phyloP scores from a whole-genome alignment of 2,888 invertebrate genomes.

The Drosophila siamana region DNA sequence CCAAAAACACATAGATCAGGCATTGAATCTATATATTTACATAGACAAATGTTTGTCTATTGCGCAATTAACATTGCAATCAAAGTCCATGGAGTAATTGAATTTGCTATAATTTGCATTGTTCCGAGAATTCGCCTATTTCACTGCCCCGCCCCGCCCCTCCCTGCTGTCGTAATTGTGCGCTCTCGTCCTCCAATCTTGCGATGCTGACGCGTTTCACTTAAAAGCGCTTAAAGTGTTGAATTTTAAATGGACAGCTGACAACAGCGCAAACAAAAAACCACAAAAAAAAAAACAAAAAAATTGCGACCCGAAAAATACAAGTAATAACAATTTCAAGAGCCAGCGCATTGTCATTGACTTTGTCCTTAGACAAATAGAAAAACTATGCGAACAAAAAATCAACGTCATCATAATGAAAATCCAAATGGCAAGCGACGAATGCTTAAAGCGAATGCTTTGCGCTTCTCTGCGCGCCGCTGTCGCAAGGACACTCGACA shows the following conservation, averaged over 20 bases:
- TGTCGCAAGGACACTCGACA: slow-evolving; percentile 39
- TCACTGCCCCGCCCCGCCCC: slow-evolving; percentile 17
- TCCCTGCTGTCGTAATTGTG: background rate
- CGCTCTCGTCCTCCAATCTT: slow-evolving; percentile 24
- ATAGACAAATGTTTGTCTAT: no score
- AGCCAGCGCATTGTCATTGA: slow-evolving; percentile 55
- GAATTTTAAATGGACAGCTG: slow-evolving; percentile 37
- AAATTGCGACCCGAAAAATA: slow-evolving; percentile 19
- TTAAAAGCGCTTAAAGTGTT: slow-evolving; percentile 44
- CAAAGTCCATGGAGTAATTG: background rate
- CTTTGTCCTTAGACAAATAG: slow-evolving; percentile 58
- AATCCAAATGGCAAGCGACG: slow-evolving; percentile 39
- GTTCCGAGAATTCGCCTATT: background rate
- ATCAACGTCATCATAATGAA: slow-evolving; percentile 33
- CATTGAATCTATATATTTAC: no score
- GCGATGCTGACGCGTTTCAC: slow-evolving; percentile 33
- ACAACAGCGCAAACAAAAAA: slow-evolving; percentile 19
- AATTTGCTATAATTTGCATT: background rate
- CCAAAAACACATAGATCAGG: no score
- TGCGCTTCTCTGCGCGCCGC: background rate
- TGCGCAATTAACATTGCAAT: background rate
- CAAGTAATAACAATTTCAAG: slow-evolving; percentile 26
- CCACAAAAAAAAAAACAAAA: slow-evolving; percentile 5
- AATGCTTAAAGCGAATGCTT: slow-evolving; percentile 27
- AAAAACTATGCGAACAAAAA: slow-evolving; percentile 22